Base-by-base conservation (phyloP, 2,113 vertebrate species). In the Elephas maximus region DNA sequence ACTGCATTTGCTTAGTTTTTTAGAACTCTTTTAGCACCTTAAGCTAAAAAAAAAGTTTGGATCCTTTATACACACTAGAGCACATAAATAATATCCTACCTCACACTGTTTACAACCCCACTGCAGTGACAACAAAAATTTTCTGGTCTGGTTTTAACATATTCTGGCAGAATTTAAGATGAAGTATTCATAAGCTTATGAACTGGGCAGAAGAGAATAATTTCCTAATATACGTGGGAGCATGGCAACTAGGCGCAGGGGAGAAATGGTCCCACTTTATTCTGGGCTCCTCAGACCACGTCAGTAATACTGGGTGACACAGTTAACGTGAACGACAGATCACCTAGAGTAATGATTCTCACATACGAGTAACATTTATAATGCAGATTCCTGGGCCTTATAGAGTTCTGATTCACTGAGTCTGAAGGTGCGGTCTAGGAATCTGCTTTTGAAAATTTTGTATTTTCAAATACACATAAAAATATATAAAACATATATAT, bases 321-420 rank as follows among this genome's bases (percentile, higher is more conserved):
- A 53, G 1, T 65, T 63, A 81, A 84, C 67, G n/a, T 79, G 18
- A 53, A 94, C 20, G 69, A 44, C 1, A 65, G 20, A 82, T 83
- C n/a, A 84, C 57, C 14, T 11, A 79, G 26, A 83, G 6, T 79
- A 83, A 51, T 28, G 18, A 77, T 85, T 63, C 53, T 85, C 65
- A 88, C 4, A 45, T 6, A 57, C 57, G n/a, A 92, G 23, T 88
- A 94, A n/a, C 28, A 89, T 73, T 79, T 89, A 76, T n/a, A 89
- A 24, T 8, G 8, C 10, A 33, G 71, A 92, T 83, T 84, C 44
- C 14, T 85, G 6, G 37, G 67, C 33, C 53, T 24, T 94, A 84
- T 5, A 73, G 79, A 79, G 44, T 79, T 89, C 62, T 74, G 41
- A 85, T 80, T 77, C 44, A 83, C 1, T 85, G 28, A 14, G 28